Base-by-base conservation (phyloP, 2,113 vertebrate genomes). In the Phoenicopterus ruber region DNA sequence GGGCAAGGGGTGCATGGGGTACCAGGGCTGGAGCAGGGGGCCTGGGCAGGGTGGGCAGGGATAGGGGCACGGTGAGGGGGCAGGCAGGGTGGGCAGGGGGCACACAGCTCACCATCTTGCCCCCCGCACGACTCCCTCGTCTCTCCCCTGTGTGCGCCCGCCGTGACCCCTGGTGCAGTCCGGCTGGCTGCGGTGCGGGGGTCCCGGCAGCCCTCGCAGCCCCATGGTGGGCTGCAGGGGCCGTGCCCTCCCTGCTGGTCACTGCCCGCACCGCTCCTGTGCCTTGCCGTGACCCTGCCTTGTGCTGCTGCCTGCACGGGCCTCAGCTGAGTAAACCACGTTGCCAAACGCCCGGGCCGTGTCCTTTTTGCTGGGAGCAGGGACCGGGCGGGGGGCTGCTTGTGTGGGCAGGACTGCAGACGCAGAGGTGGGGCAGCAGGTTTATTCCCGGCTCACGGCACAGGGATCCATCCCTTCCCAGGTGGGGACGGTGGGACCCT, bases 201-300 rank as follows among this genome's bases (percentile, higher is more conserved):
- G 46, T 65, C 76, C 47, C 0, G 0, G 88, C 70, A 93, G 58
- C 65, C 52, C 65, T 55, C 3, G 1, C 42, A 66, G 69, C 77
- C 92, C 1, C 1, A 26, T 24, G 26, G 31, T 32, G 90, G 81
- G 72, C 50, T 47, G 26, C 78, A 44, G 79, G 52, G 62, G 28
- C 88, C 0, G 0, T 78, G 59, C 42, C 65, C 69, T 52, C 61
- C 61, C 61, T 82, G 70, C 31, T 4, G 0, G 32, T 54, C 62
- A 71, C 59, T 86, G 57, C 32, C 71, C 9, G 1, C 86, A 36
- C 65, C 0, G 0, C 69, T 52, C 89, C 93, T 1, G 96, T 96
- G 95, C 96, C 95, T 97, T 96, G 94, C 93, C 6, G 11, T 81
- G 91, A 82, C 88, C 80, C 95, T 97, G 97, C 95, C 97, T 97